Evolutionary conservation across 2,888 invertebrate species (phyloP).

Genomic region (Criorhina ranunculi): DNA sequence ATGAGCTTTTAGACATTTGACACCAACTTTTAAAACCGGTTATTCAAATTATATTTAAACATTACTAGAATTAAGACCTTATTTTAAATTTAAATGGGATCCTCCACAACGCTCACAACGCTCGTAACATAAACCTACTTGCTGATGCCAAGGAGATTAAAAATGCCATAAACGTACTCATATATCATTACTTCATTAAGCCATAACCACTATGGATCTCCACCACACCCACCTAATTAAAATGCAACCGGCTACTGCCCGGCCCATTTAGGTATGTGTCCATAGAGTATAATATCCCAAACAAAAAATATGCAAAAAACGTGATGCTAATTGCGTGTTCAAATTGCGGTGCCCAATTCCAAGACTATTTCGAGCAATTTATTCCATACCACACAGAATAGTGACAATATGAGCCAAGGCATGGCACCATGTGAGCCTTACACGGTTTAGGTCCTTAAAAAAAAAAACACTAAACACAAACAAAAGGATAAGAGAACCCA

Average conservation of each 20-base stretch:
- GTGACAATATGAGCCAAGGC: conserved; percentile 32
- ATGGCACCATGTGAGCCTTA: conserved; percentile 30
- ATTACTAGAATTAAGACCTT: too few relatives aligned
- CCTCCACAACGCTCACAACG: too few relatives aligned
- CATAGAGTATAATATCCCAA: conserved; percentile 41
- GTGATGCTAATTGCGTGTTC: conserved; percentile 43
- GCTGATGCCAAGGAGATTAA: not conserved
- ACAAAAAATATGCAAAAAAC: conserved; percentile 32
- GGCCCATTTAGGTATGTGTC: conserved; percentile 42
- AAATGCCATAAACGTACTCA: not conserved
- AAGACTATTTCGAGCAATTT: conserved; percentile 34
- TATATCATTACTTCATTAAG: conserved; percentile 17
- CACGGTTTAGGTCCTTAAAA: conserved; percentile 13
- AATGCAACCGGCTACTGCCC: conserved; percentile 52
- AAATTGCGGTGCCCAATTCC: conserved; percentile 49
- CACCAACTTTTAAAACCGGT: too few relatives aligned
- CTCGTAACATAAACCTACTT: not conserved
- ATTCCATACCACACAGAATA: conserved; percentile 23
- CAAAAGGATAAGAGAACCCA: conserved; percentile 39
- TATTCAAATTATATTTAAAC: too few relatives aligned
- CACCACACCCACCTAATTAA: conserved; percentile 57
- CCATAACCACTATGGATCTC: not conserved
- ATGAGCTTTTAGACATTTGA: too few relatives aligned
- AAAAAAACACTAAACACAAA: not conserved
- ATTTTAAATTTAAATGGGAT: too few relatives aligned